Evolutionary conservation across 2,113 vertebrate genomes (phyloP), one percentile per base, ranked within the genome.

Genomic region (Epinephelus fuscoguttatus): DNA sequence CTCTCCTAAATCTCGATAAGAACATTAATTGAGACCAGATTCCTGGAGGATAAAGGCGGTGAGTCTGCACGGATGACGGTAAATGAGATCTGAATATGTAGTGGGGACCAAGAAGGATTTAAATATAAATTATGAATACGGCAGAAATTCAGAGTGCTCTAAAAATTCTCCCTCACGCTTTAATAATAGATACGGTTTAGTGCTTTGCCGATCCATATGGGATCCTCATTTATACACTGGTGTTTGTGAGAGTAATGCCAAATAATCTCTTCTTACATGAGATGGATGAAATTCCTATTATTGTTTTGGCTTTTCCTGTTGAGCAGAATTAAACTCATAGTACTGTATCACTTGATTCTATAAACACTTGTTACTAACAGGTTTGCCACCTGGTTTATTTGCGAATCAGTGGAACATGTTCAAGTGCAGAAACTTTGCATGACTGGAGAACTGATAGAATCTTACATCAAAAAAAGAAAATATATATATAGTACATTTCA

Each of bases 141-240:
- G 88, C 88, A 94, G 90, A 94, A 94, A 95, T 95, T 95, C 92
- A 17, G 82, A 94, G 95, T 92, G 94, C 94, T 96, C 95, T 95
- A 95, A 96, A 97, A 94, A 95, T 95, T 95, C 96, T 94, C 91
- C 93, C 89, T 95, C 93, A 92, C 78, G 86, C 95, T 97, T 99
- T 94, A 98, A 97, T 99, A 97, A 98, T 98, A 96, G 95, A 98
- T 98, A 95, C 78, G 89, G 89, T 96, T 96, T 95, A 96, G 96
- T 93, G 94, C 96, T 94, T 91, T 89, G 92, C 92, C 88, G 93
- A 95, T 95, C 95, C 93, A 91, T 94, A 95, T 92, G 94, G 94
- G 83, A 95, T 69, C 78, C 67, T 21, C 30, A 92, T 88, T 94
- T 94, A 95, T 88, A 89, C 93, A 78, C 84, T 90, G 85, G 92